Conservation (phyloP, 2,797 vertebrate genomes). For the Harpagifer antarcticus region DNA sequence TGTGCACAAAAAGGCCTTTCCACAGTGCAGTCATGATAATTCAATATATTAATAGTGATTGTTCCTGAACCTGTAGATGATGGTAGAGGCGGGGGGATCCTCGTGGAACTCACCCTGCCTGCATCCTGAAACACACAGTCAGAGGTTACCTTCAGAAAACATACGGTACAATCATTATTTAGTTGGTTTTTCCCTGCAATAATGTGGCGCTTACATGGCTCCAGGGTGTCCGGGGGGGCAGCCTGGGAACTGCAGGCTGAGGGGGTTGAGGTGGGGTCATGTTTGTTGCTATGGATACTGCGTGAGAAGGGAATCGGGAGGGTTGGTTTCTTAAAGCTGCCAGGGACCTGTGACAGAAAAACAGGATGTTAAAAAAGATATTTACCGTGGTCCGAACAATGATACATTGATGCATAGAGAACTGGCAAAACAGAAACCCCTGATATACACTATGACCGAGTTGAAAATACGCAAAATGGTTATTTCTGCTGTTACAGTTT, state of each 20-base stretch:
- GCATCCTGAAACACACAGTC: conserved; percentile 59
- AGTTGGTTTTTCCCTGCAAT: not conserved
- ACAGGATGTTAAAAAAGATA: conserved; percentile 3
- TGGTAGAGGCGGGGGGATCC: conserved; percentile 78
- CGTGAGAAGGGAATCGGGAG: conserved; percentile 63
- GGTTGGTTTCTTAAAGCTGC: conserved; percentile 59
- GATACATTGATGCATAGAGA: not conserved
- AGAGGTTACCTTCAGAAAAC: conserved; percentile 2
- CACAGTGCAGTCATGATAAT: not conserved
- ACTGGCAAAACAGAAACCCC: not conserved
- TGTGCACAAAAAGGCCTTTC: no score
- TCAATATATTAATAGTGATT: not conserved
- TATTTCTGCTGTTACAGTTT: not conserved
- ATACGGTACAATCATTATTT: not conserved
- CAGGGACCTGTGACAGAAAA: conserved; percentile 65
- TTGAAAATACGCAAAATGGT: not conserved
- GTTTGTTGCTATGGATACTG: conserved; percentile 67
- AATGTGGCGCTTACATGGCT: conserved; percentile 68
- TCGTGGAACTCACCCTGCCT: conserved; percentile 80
- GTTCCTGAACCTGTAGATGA: conserved; percentile 68
- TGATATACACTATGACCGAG: not conserved
- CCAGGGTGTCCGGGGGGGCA: conserved; percentile 81
- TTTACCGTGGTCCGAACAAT: not conserved
- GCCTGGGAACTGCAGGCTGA: conserved; percentile 61
- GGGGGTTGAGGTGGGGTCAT: conserved; percentile 39